These are phyloP conservation scores for Listronotus oregonensis DNA, from an alignment of 1,140 invertebrate species.

Conservation along the genomic window DNA sequence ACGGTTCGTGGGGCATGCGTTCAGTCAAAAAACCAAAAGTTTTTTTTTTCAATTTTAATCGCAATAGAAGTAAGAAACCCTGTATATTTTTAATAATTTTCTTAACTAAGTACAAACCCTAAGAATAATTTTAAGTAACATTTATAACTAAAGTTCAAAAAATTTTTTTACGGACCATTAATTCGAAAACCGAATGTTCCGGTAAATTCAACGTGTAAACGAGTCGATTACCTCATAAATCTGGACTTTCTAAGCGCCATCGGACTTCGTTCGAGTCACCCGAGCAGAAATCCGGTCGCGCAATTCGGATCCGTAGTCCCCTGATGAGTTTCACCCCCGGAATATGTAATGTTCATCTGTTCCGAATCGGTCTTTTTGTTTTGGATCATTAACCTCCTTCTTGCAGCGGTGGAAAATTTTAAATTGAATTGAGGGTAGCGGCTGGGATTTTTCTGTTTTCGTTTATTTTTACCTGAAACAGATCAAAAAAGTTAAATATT, in stretches of 20 bases:
- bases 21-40: too few relatives aligned
- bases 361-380: slow-evolving; percentile 30
- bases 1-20: too few relatives aligned
- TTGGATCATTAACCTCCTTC: slow-evolving; percentile 30
- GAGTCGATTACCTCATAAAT: slow-evolving; percentile 14
- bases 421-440: slow-evolving; percentile 16
- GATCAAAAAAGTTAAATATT: too few relatives aligned
- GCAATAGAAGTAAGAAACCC: too few relatives aligned
- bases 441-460: slow-evolving; percentile 4
- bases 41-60: too few relatives aligned
- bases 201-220: not conserved
- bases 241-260: not conserved
- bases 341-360: slow-evolving; percentile 33
- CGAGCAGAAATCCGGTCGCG: slow-evolving; percentile 23
- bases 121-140: too few relatives aligned
- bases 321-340: slow-evolving; percentile 30
- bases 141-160: too few relatives aligned
- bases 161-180: too few relatives aligned
- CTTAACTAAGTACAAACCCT: too few relatives aligned
- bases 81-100: too few relatives aligned
- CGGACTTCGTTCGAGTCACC: not conserved
- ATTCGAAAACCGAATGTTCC: too few relatives aligned
- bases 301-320: not conserved
- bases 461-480: too few relatives aligned
- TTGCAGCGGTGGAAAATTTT: slow-evolving; percentile 12